These are phyloP conservation scores for Halictus quadricinctus DNA, from an alignment of 2,888 invertebrate species.

Conservation along the genomic window DNA sequence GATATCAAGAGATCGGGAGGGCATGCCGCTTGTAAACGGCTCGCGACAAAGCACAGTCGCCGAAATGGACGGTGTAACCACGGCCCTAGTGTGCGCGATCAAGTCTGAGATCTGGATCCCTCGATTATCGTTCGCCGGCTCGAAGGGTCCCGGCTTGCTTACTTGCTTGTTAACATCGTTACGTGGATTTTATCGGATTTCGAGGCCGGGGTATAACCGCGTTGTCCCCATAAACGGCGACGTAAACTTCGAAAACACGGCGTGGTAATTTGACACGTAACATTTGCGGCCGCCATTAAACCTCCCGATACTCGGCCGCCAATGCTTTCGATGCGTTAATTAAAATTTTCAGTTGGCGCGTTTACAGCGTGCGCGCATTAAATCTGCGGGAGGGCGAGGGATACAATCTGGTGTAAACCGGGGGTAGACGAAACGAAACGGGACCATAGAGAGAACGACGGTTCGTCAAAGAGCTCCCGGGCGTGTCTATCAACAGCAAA, in stretches of 20 bases:
- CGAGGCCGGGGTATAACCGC: constrained; percentile 33
- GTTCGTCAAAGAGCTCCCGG: constrained; percentile 29
- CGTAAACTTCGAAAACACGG: constrained; percentile 52
- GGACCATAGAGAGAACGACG: too few species aligned
- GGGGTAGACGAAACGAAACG: not conserved
- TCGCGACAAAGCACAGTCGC: not conserved
- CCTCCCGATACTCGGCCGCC: constrained; percentile 23
- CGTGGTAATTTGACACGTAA: constrained; percentile 53
- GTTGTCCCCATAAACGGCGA: constrained; percentile 41
- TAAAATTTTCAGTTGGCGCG: constrained; percentile 47
- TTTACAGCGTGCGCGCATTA: constrained; percentile 23
- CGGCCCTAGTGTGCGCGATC: not conserved
- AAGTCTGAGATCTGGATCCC: constrained; percentile 18
- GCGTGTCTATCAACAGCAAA: constrained; percentile 23
- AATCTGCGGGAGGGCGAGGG: not conserved
- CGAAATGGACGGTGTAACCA: not conserved
- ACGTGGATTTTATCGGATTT: constrained; percentile 48
- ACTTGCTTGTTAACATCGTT: constrained; percentile 8
- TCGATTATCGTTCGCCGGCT: constrained; percentile 9
- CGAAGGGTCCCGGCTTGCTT: not conserved
- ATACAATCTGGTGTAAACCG: not conserved
- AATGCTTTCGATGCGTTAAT: constrained; percentile 47
- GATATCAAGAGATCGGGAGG: not conserved
- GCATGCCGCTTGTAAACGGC: not conserved
- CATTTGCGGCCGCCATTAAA: constrained; percentile 51